Evolutionary conservation across 92 coral and sea anemone species (phyloP), one percentile per base, ranked within the genome.

Genomic region (Epizoanthus stellaris): DNA sequence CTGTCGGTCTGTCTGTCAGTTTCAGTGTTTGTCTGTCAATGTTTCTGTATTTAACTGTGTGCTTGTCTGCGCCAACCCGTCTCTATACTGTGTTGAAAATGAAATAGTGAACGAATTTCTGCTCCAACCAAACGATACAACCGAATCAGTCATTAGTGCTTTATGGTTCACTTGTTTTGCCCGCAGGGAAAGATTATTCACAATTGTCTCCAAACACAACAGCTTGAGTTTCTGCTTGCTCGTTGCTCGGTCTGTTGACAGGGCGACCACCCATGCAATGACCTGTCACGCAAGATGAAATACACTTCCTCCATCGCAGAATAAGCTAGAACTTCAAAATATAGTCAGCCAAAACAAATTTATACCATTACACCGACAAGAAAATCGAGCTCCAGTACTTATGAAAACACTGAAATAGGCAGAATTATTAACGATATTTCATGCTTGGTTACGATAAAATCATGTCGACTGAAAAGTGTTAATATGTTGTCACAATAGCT

Each of bases 281-380:
- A 13, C 40, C 11, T n/a, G 60, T 72, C 60, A 72, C 77, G 77
- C 77, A 72, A 42, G 59, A 25, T 57, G 15, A 49, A 71, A 72
- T 36, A 68, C n/a, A 19, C 23, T 14, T 25, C 23, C 71, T 21
- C 71, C 23, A 9, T 13, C 1, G 56, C 56, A 52, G 13, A 9
- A 9, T 52, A 6, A 9, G 56, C 36, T 30, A 30, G 36, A 30
- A 52, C 10, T 52, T 52, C 12, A 52, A 52, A 6, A 52, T 52
- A 52, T 11, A 52, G 14, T 9, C 1, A 52, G 56, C 14, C 56
- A 9, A 12, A 10, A 52, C 56, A 10, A 49, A 52, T 13, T 52
- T 12, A 12, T 13, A 2, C 13, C 12, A 1, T 52, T 52, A 10
- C 56, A 52, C 56, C 14, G 14, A 52, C 14, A 52, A 52, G 14